phyloP scores from a whole-genome alignment of 2,888 invertebrate genomes.

The Onchidella celtica region DNA sequence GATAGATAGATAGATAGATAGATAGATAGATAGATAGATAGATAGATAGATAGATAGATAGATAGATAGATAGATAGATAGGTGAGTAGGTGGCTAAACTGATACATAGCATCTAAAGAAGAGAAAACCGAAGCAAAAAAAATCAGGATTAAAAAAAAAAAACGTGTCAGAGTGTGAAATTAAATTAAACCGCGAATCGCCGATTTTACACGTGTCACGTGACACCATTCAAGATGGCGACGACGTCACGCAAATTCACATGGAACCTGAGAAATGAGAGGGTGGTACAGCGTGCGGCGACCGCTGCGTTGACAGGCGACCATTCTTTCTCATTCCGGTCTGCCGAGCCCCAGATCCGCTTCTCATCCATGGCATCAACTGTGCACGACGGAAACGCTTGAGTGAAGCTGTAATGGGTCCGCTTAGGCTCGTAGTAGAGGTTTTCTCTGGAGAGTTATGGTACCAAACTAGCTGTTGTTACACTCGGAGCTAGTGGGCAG shows the following conservation, averaged over 20 bases:
- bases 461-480: too few species aligned
- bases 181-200: background rate
- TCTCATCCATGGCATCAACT: constrained; percentile 21
- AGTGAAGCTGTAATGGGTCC: background rate
- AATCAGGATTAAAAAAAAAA: background rate
- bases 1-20: constrained; percentile 19
- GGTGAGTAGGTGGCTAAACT: too few species aligned
- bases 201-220: background rate
- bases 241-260: background rate
- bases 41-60: constrained; percentile 19
- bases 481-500: too few species aligned
- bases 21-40: constrained; percentile 19
- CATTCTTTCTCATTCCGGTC: constrained; percentile 31
- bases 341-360: constrained; percentile 14
- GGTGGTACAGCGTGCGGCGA: constrained; percentile 11
- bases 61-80: background rate
- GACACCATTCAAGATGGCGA: constrained; percentile 14
- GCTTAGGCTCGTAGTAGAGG: background rate
- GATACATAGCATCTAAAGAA: background rate
- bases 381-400: constrained; percentile 33
- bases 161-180: background rate
- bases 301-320: constrained; percentile 18
- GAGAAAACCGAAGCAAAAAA: background rate
- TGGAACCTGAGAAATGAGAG: background rate
- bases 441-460: too few species aligned